Base-by-base conservation (phyloP, 2,797 vertebrate genomes). In the Silurus lanzhouensis region DNA sequence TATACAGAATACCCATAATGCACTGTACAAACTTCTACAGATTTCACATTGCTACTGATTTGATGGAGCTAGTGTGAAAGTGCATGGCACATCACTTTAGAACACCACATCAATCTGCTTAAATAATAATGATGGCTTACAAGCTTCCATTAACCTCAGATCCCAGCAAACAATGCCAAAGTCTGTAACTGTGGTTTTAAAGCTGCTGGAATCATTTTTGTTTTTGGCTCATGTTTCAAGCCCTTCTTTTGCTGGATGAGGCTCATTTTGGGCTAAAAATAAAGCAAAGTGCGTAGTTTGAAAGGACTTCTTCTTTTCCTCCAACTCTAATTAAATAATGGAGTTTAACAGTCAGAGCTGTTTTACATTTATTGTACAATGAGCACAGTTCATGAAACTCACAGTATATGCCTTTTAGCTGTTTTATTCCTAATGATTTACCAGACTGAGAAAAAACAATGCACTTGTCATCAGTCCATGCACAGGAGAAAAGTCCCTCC, bases 361-460 rank as follows among this genome's bases (percentile, higher is more conserved):
- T 79, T 84, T 79, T 22, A 72, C 7, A 52, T 82, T 76, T 82
- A 75, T 76, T 76, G 52, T 57, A 22, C 46, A 20, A 81, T 68
- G 17, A 15, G 64, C 25, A 75, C 61, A 31, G 46, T 67, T n/a
- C 57, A 55, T 52, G 66, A 71, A 57, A 20, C 46, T 52, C 52
- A 82, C 61, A 81, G 70, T 76, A 82, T 76, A 27, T 64, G 15
- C 46, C 58, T 38, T 72, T 63, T 70, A 68, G 20, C 14, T 20
- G 13, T 15, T 85, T 63, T 81, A 72, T 31, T 67, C 25, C 7
- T 52, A 74, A 60, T 48, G 52, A 31, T 86, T 82, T 61, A 68
- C 67, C 61, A 76, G 71, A 66, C 14, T 81, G 61, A 79, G 74
- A 86, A 55, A 78, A 79, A 5, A 83, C 72, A 78, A 71, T 55